Evolutionary conservation across 2,113 vertebrate species (phyloP).

Genomic region (Ahaetulla prasina): DNA sequence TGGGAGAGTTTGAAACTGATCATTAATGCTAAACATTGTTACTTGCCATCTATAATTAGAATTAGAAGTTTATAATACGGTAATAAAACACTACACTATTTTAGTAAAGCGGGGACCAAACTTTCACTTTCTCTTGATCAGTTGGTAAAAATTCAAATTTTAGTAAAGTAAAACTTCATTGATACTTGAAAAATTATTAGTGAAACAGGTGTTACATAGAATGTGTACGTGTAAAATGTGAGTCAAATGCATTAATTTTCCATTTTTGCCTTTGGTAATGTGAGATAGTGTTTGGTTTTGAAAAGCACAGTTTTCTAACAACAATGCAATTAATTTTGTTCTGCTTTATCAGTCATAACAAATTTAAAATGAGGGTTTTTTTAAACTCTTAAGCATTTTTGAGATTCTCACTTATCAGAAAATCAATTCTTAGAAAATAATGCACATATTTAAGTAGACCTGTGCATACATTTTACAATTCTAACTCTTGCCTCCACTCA

Average conservation of each 20-base stretch:
- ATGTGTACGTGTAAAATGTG: neutral
- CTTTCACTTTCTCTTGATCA: neutral
- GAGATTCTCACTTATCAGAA: constrained; percentile 23
- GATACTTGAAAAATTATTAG: neutral
- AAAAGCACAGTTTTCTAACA: constrained; percentile 15
- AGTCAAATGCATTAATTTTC: neutral
- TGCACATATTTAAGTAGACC: neutral
- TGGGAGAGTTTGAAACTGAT: neutral
- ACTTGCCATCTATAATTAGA: neutral
- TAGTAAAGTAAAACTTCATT: neutral
- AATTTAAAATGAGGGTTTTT: neutral
- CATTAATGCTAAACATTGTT: neutral
- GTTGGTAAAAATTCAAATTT: neutral
- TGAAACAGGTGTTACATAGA: neutral
- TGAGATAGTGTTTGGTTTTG: constrained; percentile 14
- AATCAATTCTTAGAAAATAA: constrained; percentile 20
- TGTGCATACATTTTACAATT: constrained; percentile 1
- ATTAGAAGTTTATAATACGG: neutral
- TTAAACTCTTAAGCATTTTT: constrained; percentile 24
- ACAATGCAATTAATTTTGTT: constrained; percentile 24
- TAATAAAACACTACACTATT: neutral
- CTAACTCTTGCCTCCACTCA: neutral
- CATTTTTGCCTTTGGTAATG: neutral
- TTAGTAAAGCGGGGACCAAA: neutral
- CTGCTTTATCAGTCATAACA: constrained; percentile 4